Base-by-base conservation (phyloP, 2,888 invertebrate species). In the Scaeva pyrastri region DNA sequence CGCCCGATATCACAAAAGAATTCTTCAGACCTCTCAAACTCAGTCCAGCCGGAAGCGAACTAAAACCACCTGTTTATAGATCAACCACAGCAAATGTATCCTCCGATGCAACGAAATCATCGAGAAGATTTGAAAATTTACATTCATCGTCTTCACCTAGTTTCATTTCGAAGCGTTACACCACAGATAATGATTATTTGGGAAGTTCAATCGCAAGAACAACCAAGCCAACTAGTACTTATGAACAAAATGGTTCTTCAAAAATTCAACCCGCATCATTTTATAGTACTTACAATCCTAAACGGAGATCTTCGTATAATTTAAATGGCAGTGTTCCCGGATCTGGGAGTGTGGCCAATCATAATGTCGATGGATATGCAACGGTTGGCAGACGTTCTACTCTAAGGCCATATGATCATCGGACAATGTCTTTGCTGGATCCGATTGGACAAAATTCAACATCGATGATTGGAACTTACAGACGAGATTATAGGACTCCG, bases 211-310 rank as follows among this genome's bases (percentile, higher is more conserved):
- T 73, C 41, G 8, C 39, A 8, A 68, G 81, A 62, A 16, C 73
- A 8, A 5, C 31, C 31, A 85, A 85, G 52, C 66, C 75, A 41
- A 45, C 4, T 23, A 76, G 48, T 7, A 11, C 76, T 8, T 81
- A 81, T 56, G 76, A 85, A 11, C 76, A 72, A n/a, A 85, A 73
- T 12, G 56, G 72, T 19, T 45, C 68, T 5, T 36, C 68, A 1
- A 19, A 72, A 23, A 73, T 36, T 10, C 75, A 79, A 6, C 72
- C 78, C 23, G 86, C 88, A 26, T 90, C 89, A n/a, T 91, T 91
- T 87, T 92, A 91, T 81, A 91, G 89, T 72, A 92, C 92, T 3
- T 92, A 92, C 77, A 92, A 91, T 87, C 92, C 92, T 5, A 92
- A 92, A 78, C 90, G 92, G 16, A 90, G 92, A 36, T 92, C 91